Conservation (phyloP, 1,140 invertebrate species). For the Campoletis sonorensis region DNA sequence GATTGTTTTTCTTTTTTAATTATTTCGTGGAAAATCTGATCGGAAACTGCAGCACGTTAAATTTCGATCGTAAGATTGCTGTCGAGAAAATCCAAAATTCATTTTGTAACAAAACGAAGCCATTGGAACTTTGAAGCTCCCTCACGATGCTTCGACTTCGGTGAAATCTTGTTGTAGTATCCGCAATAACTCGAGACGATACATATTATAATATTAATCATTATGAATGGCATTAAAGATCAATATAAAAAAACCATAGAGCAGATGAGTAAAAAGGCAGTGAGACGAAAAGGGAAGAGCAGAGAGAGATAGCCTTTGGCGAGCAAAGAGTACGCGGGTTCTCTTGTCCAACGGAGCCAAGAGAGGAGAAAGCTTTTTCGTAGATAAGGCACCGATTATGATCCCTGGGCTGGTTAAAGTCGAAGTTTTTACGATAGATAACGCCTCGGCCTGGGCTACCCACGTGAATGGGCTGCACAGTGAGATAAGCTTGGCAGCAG, state of each 20-base stretch:
- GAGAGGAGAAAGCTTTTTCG: conserved; percentile 53
- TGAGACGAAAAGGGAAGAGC: conserved; percentile 21
- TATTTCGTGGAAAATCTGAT: no score
- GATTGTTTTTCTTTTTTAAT: no score
- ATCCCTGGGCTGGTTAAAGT: conserved; percentile 71
- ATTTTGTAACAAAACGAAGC: no score
- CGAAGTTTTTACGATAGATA: conserved; percentile 74
- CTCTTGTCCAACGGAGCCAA: neutral
- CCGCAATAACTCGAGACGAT: no score
- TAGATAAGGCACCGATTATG: conserved; percentile 72
- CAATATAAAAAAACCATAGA: neutral
- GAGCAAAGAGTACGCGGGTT: conserved; percentile 50
- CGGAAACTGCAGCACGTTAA: no score
- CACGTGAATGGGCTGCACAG: conserved; percentile 53
- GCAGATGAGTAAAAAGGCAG: conserved; percentile 63
- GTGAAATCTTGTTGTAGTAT: no score
- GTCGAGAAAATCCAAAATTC: no score
- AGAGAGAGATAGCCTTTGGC: conserved; percentile 64
- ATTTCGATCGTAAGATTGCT: no score
- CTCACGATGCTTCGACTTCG: no score
- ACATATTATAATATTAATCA: neutral
- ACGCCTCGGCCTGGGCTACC: conserved; percentile 51
- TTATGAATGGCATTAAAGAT: neutral
- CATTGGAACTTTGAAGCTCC: no score
- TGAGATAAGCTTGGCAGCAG: conserved; percentile 42